These are phyloP conservation scores for Troides aeacus DNA, from an alignment of 2,888 invertebrate species.

Conservation along the genomic window DNA sequence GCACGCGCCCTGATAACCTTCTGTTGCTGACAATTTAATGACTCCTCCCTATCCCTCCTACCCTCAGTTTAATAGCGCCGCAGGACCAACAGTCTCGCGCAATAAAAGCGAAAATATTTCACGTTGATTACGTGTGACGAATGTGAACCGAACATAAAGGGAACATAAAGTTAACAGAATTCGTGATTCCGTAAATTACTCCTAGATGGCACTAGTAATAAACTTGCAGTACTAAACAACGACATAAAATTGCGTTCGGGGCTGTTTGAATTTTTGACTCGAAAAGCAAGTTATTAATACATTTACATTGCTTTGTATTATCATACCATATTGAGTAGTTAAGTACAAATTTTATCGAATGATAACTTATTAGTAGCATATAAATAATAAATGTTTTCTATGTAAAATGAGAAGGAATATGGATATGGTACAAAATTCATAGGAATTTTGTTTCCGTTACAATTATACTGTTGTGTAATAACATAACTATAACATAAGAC, in stretches of 20 bases:
- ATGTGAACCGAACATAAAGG: conserved; percentile 16
- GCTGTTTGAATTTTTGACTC: not conserved
- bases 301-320: too few species aligned
- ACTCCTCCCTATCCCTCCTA: conserved; percentile 33
- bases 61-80: conserved; percentile 41
- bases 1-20: conserved; percentile 61
- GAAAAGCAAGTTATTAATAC: too few species aligned
- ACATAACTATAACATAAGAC: not conserved
- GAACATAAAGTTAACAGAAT: conserved; percentile 20
- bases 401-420: too few species aligned
- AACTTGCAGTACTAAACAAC: not conserved
- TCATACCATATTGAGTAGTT: too few species aligned
- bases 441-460: not conserved
- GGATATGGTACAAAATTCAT: too few species aligned
- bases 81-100: conserved; percentile 33
- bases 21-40: conserved; percentile 71
- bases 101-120: conserved; percentile 48
- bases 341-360: too few species aligned
- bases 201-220: conserved; percentile 5
- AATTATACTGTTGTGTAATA: not conserved
- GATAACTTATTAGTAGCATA: too few species aligned
- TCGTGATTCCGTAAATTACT: conserved; percentile 23
- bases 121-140: conserved; percentile 46
- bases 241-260: not conserved
- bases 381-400: too few species aligned